These are phyloP conservation scores for Zaprionus gabonicus DNA, from an alignment of 1,140 invertebrate genomes.

Conservation along the genomic window DNA sequence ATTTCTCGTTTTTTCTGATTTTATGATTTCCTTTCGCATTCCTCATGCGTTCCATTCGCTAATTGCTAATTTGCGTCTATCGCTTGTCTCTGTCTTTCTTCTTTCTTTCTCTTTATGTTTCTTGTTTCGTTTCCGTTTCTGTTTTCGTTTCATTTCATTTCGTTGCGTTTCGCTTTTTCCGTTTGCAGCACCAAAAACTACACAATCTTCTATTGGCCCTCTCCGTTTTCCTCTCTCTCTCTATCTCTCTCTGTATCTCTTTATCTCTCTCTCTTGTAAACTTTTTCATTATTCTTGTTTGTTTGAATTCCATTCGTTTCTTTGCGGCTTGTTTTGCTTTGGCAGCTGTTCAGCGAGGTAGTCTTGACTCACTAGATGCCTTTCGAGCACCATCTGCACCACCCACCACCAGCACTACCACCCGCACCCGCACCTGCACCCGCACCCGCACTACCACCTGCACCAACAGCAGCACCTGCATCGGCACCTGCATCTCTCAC, in stretches of 20 bases:
- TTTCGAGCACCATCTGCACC: not conserved
- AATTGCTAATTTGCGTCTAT: slow-evolving; percentile 30
- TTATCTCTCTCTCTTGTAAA: not conserved
- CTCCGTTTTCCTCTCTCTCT: not conserved
- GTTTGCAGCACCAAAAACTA: slow-evolving; percentile 54
- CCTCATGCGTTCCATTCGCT: slow-evolving; percentile 35
- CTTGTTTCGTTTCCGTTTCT: slow-evolving; percentile 14
- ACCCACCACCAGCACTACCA: slow-evolving; percentile 9
- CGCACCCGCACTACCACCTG: slow-evolving; percentile 9
- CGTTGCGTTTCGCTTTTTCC: slow-evolving; percentile 18
- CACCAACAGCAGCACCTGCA: slow-evolving; percentile 12
- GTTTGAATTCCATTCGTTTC: slow-evolving; percentile 22
- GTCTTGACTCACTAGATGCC: slow-evolving; percentile 22
- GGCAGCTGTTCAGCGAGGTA: slow-evolving; percentile 35
- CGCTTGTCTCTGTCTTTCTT: slow-evolving; percentile 34
- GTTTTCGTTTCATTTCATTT: slow-evolving; percentile 23
- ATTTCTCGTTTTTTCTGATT: slow-evolving; percentile 7
- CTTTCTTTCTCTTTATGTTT: slow-evolving; percentile 12
- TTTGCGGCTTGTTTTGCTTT: slow-evolving; percentile 53
- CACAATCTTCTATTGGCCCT: slow-evolving; percentile 44
- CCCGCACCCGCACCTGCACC: slow-evolving; percentile 7
- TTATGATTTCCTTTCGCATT: slow-evolving; percentile 27
- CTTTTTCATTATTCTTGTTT: not conserved
- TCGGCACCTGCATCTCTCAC: slow-evolving; percentile 22
- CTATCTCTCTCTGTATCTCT: slow-evolving; percentile 15